phyloP scores from a whole-genome alignment of 1,140 invertebrate species.

The Mizuhopecten yessoensis region DNA sequence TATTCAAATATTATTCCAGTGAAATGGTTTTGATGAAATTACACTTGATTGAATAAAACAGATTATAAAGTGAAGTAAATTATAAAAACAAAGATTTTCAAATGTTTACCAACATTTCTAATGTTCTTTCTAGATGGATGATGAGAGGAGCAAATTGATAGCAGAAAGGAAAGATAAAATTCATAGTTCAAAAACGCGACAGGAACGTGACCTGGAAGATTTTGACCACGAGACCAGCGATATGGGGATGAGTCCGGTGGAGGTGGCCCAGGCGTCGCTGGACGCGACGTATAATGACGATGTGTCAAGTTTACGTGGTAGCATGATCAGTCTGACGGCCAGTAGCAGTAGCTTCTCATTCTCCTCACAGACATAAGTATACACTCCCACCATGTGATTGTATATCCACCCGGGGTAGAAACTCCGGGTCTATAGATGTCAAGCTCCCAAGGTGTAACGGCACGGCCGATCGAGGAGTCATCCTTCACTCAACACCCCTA shows the following conservation, averaged over 20 bases:
- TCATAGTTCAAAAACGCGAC: conserved; percentile 93
- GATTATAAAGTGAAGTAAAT: too few species aligned
- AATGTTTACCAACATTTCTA: too few species aligned
- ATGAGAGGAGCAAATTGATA: conserved; percentile 94
- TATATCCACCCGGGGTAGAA: neutral
- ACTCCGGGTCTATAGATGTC: neutral
- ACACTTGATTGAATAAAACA: too few species aligned
- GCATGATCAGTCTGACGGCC: conserved; percentile 96
- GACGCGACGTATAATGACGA: conserved; percentile 92
- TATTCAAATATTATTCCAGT: too few species aligned
- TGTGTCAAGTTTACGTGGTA: conserved; percentile 93
- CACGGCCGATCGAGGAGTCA: too few species aligned
- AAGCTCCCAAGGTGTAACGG: neutral
- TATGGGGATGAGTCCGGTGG: conserved; percentile 94
- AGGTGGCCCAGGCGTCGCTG: conserved; percentile 93
- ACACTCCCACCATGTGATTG: neutral
- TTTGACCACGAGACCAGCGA: conserved; percentile 97
- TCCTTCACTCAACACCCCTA: too few species aligned
- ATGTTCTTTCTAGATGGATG: conserved; percentile 91
- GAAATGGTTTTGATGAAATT: too few species aligned
- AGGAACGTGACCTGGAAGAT: conserved; percentile 93
- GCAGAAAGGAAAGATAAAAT: conserved; percentile 95
- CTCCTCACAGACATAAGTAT: conserved; percentile 42
- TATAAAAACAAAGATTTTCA: too few species aligned
- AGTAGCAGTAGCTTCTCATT: conserved; percentile 91